Evolutionary conservation across 2,113 vertebrate species (phyloP).

Genomic region (Hydrolagus affinis): DNA sequence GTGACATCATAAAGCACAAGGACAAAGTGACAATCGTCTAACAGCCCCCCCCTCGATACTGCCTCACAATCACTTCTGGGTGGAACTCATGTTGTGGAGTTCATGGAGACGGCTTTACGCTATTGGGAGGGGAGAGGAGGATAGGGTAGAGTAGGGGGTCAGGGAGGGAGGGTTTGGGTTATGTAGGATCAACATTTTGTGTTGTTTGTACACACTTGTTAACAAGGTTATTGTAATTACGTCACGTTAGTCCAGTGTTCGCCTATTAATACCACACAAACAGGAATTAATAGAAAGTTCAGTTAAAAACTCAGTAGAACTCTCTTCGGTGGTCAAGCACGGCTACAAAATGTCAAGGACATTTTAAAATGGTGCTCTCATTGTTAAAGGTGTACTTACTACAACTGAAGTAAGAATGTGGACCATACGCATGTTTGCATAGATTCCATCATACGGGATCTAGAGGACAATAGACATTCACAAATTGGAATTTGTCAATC

Average conservation of each 20-base stretch:
- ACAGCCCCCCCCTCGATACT: too few species aligned
- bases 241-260: background rate
- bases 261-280: background rate
- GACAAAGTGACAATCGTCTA: too few species aligned
- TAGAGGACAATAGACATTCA: slow-evolving; percentile 49
- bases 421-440: slow-evolving; percentile 99
- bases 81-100: too few species aligned
- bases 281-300: background rate
- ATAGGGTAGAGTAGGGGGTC: too few species aligned
- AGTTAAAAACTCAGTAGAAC: too few species aligned
- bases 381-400: slow-evolving; percentile 62
- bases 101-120: too few species aligned
- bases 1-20: too few species aligned
- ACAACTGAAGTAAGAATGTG: slow-evolving; percentile 97
- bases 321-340: background rate
- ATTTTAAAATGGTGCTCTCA: background rate
- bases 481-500: background rate
- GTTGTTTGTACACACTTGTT: background rate
- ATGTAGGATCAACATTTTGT: background rate
- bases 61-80: too few species aligned
- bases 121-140: too few species aligned
- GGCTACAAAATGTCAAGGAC: background rate
- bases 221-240: background rate
- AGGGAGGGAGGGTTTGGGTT: too few species aligned
- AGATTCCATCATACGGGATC: slow-evolving; percentile 94